phyloP scores from a whole-genome alignment of 2,888 invertebrate species.

The Epirrita christyi region DNA sequence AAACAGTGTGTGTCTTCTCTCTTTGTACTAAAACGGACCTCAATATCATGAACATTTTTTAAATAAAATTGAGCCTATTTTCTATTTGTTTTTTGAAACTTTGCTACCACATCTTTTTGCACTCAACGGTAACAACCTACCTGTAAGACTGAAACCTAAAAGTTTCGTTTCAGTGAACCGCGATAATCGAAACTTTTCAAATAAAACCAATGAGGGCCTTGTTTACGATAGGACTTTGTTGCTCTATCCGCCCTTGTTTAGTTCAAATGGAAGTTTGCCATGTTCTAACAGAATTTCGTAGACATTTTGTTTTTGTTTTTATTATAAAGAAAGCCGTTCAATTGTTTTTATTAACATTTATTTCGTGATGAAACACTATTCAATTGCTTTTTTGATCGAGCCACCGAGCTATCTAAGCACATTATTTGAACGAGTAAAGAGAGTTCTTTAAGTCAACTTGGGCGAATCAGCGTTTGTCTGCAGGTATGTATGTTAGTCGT shows the following conservation, averaged over 20 bases:
- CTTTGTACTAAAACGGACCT: too few species aligned
- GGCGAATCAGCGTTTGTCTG: too few species aligned
- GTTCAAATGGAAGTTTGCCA: slow-evolving; percentile 63
- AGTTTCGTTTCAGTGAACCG: slow-evolving; percentile 59
- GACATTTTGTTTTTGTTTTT: slow-evolving; percentile 37
- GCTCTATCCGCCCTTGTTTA: slow-evolving; percentile 61
- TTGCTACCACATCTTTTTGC: slow-evolving; percentile 24
- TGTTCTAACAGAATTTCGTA: slow-evolving; percentile 54
- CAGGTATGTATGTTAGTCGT: too few species aligned
- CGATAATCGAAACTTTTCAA: slow-evolving; percentile 72
- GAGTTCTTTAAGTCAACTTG: too few species aligned
- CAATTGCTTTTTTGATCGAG: too few species aligned
- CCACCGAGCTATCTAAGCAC: too few species aligned
- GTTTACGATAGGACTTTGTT: slow-evolving; percentile 68
- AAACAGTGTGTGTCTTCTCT: too few species aligned
- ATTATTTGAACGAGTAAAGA: too few species aligned
- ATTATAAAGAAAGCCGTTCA: not conserved
- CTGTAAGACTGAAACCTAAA: slow-evolving; percentile 37
- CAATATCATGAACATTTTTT: too few species aligned
- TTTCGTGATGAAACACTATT: not conserved
- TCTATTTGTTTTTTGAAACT: too few species aligned
- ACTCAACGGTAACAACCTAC: slow-evolving; percentile 16
- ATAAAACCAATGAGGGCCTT: slow-evolving; percentile 74
- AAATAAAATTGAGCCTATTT: too few species aligned
- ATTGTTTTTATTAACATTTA: not conserved